Percentiles rank a stretch among this genome's conserved stretches.
Evolutionary conservation across 2,888 invertebrate species (phyloP).

Genomic region (Lamellibrachia columna): DNA sequence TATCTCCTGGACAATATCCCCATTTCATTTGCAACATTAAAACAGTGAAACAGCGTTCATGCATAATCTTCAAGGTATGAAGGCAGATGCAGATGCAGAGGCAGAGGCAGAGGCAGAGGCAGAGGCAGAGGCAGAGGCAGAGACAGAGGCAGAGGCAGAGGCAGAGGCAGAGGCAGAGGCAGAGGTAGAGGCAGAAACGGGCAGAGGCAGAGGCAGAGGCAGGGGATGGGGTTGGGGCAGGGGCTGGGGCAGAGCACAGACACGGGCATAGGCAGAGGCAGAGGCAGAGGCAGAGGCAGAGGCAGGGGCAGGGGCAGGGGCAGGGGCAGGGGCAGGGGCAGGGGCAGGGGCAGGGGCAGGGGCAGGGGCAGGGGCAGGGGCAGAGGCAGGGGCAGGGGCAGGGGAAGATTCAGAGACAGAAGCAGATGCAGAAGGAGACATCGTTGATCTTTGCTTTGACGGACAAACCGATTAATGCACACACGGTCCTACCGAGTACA

Average conservation of each 20-base stretch:
- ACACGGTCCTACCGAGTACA: not conserved
- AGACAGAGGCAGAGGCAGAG: not conserved
- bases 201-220: not conserved
- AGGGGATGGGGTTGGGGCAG: conserved; percentile 1
- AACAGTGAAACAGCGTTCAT: too few relatives aligned
- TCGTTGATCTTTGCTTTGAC: not conserved
- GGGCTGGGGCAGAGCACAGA: not conserved
- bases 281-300: conserved; percentile 4
- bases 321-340: conserved; percentile 18
- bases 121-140: conserved; percentile 17
- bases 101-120: conserved; percentile 14
- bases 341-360: conserved; percentile 17
- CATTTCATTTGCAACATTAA: too few relatives aligned
- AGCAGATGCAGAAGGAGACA: not conserved
- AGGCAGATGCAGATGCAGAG: not conserved
- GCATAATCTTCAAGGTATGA: too few relatives aligned
- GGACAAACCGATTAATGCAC: not conserved
- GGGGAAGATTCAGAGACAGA: not conserved
- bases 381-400: not conserved
- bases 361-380: not conserved
- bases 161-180: not conserved
- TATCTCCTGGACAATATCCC: too few relatives aligned
- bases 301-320: conserved; percentile 20
- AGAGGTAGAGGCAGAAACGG: too few relatives aligned
- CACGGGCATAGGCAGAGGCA: conserved; percentile 7